A percentile compares a stretch with the other conserved stretches of the same genome.
Conservation (phyloP, 1,140 invertebrate genomes). For the Hyposmocoma kahamanoa region DNA sequence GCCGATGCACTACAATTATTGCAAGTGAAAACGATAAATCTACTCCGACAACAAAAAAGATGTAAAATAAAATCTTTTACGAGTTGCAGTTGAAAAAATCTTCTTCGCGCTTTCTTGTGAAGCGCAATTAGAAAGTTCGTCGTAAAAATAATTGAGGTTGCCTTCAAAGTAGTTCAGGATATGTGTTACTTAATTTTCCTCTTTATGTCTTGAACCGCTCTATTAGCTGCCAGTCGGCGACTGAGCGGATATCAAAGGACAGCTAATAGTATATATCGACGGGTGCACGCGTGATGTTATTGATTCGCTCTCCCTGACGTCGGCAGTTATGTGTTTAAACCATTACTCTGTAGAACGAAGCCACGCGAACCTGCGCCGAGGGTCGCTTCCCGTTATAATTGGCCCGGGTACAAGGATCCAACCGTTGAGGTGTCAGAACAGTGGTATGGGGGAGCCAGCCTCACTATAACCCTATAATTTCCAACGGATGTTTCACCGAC, state of each 20-base stretch:
- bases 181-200: no score
- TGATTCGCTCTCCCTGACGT: constrained; percentile 25
- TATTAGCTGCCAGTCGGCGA: no score
- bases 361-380: constrained; percentile 13
- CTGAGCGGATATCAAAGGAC: neutral
- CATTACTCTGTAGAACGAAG: constrained; percentile 31
- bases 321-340: constrained; percentile 35
- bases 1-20: no score
- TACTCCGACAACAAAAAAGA: no score
- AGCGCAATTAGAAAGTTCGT: no score
- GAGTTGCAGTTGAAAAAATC: no score
- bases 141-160: no score
- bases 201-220: no score
- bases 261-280: neutral
- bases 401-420: constrained; percentile 18
- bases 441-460: constrained; percentile 12
- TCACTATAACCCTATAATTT: constrained; percentile 35
- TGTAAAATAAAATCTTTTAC: no score
- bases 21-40: no score
- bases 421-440: constrained; percentile 32
- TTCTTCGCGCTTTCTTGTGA: no score
- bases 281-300: constrained; percentile 17
- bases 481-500: constrained; percentile 15
- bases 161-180: no score
- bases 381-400: constrained; percentile 41